Base-by-base conservation (phyloP, 2,797 vertebrate species). In the Anniella stebbinsi region DNA sequence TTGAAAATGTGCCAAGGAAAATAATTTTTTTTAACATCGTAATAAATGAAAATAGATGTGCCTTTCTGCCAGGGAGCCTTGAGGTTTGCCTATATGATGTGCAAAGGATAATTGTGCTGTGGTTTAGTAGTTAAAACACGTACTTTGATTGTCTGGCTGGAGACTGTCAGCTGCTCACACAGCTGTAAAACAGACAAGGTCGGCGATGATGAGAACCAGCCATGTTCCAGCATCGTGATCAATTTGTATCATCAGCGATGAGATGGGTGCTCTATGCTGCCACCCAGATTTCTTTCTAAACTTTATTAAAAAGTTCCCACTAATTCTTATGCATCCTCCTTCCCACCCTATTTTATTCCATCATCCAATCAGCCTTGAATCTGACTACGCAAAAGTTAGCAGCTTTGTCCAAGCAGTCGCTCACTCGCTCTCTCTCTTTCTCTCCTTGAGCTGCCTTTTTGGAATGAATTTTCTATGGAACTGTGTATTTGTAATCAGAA, bases 101-200 rank as follows among this genome's bases (percentile, higher is more conserved):
- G 94, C 82, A 0, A 83, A 9, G 90, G 95, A 89, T 92, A 94
- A 96, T 87, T 91, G 92, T 23, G 30, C 51, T 84, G 94, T 91
- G 95, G 87, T 91, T 97, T 88, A 93, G 94, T 92, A 95, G 93
- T 91, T 87, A 89, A 54, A 88, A 94, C 95, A 92, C 84, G 89
- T 88, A 80, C 91, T 93, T 86, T 82, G 86, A 94, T 94, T 87
- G 96, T 95, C 95, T 95, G 87, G 93, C 95, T 95, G 94, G 92
- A 95, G 93, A 90, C 33, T 94, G 94, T 94, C 95, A 97, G 94
- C 95, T 97, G 96, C 96, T 95, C 88, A 95, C 94, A 95, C 90
- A 94, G 96, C 94, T 96, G 96, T 93, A 95, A 93, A 94, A 91
- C 95, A 94, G 87, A 90, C 96, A 97, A 96, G 96, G 94, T 94